Evolutionary conservation across 2,888 invertebrate genomes (phyloP).

Genomic region (Melolontha melolontha): DNA sequence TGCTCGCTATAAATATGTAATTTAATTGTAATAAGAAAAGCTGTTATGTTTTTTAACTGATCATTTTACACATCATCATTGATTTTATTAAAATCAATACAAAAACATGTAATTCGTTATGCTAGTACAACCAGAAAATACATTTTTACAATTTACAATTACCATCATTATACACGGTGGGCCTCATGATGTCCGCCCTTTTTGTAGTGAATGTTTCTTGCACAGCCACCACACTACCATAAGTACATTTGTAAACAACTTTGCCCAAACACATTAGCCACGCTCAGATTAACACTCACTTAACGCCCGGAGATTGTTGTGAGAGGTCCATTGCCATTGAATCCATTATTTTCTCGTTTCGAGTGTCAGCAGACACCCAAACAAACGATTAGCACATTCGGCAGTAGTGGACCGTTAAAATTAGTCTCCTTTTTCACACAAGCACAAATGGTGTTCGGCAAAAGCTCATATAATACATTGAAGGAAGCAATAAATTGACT

Average conservation of each 20-base stretch:
- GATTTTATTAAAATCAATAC: neutral
- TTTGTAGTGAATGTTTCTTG: slow-evolving; percentile 21
- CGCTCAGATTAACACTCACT: slow-evolving; percentile 38
- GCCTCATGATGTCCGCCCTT: slow-evolving; percentile 21
- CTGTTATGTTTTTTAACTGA: neutral
- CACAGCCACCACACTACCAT: slow-evolving; percentile 21
- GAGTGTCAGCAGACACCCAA: slow-evolving; percentile 40
- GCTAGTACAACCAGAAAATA: slow-evolving; percentile 16
- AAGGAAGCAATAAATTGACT: slow-evolving; percentile 29
- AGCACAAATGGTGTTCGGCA: slow-evolving; percentile 30
- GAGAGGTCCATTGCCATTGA: slow-evolving; percentile 33
- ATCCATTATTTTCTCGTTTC: slow-evolving; percentile 39
- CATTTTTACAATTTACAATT: slow-evolving; percentile 19
- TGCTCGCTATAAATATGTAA: neutral
- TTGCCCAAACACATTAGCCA: slow-evolving; percentile 34
- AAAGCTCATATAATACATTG: slow-evolving; percentile 24
- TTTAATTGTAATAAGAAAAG: neutral
- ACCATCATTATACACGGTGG: slow-evolving; percentile 14
- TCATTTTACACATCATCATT: neutral
- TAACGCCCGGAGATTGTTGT: slow-evolving; percentile 31
- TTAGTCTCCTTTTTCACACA: slow-evolving; percentile 29
- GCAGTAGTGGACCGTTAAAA: slow-evolving; percentile 32
- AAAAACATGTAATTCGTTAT: slow-evolving; percentile 24
- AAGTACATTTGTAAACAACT: slow-evolving; percentile 36
- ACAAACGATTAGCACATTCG: slow-evolving; percentile 41